phyloP scores from a whole-genome alignment of 2,797 vertebrate species.

The Euphonia xanthogaster region DNA sequence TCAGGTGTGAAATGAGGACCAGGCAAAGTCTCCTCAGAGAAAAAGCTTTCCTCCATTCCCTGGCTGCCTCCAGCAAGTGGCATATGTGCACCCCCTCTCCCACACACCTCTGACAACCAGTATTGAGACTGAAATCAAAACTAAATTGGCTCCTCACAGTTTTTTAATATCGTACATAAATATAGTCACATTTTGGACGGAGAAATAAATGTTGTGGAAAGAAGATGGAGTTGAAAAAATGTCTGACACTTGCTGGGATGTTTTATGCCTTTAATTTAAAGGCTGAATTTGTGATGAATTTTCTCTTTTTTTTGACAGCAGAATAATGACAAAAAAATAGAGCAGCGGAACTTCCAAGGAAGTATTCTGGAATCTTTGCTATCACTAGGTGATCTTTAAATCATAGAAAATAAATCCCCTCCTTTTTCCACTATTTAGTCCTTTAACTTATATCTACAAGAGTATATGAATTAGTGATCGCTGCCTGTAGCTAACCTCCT shows the following conservation, averaged over 20 bases:
- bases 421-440: neutral
- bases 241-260: neutral
- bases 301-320: neutral
- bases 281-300: neutral
- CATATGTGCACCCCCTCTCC: neutral
- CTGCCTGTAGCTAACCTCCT: neutral
- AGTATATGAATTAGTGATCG: neutral
- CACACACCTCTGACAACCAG: neutral
- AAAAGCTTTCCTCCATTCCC: neutral
- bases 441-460: neutral
- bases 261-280: neutral
- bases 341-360: neutral
- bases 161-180: neutral
- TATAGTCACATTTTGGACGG: neutral
- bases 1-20: neutral
- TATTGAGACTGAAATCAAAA: neutral
- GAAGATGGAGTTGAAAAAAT: neutral
- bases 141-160: neutral
- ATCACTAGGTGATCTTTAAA: neutral
- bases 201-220: neutral
- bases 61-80: neutral
- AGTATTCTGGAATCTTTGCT: neutral
- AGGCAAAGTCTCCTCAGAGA: neutral
- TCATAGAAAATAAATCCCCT: neutral
- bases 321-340: neutral